Base-by-base conservation (phyloP, 1,140 invertebrate species). In the Odontomachus brunneus region DNA sequence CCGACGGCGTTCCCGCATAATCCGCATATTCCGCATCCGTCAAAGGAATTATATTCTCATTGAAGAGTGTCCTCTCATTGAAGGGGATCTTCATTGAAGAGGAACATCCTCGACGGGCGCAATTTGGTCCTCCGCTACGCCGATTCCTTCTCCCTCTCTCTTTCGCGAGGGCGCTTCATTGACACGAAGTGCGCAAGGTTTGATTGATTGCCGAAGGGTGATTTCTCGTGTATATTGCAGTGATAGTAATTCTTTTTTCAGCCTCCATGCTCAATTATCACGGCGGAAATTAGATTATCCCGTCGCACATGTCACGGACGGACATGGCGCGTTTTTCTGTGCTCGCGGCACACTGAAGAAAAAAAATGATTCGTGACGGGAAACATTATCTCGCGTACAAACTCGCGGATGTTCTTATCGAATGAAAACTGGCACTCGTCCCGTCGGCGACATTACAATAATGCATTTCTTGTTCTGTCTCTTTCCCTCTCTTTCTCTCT, bases 371-470 rank as follows among this genome's bases (percentile, higher is more conserved):
- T 26, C 9, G 51, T 44, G n/a, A 24, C 38, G 11, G 14, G 33
- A 26, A 38, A 80, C 65, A 80, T 80, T 71, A 80, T 33, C 51
- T 80, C 51, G 22, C 22, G 12, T 48, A 57, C 24, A 69, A 63
- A 80, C 75, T 71, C 71, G 57, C 24, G 51, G 65, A 71, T 48
- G 65, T 78, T 29, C 55, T 26, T 48, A 69, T 80, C 57, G 65
- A 80, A 80, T 80, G 75, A 80, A 80, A 80, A 48, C 75, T 71
- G 75, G 33, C 51, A 66, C 75, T 87, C 85, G 69, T 78, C 86
- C 71, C 73, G 62, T 71, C 76, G 81, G 71, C 75, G 82, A 87
- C 85, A 87, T 87, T 87, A 88, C 85, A 87, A 87, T 88, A 87
- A 85, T 85, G 83, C 86, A 86, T 83, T 66, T 88, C 78, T 76